Percentiles rank a stretch among this genome's conserved stretches.
These are phyloP conservation scores for Ondatra zibethicus DNA, from an alignment of 2,113 vertebrate genomes.

Conservation along the genomic window DNA sequence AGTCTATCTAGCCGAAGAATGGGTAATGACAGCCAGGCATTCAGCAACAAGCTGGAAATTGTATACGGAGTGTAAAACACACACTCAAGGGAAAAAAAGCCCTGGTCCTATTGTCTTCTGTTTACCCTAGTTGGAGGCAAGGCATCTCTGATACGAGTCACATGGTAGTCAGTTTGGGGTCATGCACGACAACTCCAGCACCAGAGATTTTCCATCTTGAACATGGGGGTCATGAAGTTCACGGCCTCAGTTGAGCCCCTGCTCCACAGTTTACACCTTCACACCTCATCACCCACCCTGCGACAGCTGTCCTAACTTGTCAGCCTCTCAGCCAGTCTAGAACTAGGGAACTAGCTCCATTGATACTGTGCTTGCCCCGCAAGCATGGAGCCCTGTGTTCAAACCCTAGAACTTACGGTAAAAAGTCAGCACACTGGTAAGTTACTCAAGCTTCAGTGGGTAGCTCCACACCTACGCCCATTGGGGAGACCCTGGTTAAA, in stretches of 20 bases:
- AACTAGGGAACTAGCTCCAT: background rate
- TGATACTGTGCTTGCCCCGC: no score
- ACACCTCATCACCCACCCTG: background rate
- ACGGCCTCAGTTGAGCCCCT: background rate
- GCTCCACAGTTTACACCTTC: background rate
- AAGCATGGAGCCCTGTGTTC: background rate
- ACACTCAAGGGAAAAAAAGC: background rate
- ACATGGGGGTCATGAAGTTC: background rate
- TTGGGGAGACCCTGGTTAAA: no score
- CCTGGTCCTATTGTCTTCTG: background rate
- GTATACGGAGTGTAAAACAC: background rate
- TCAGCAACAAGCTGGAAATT: background rate
- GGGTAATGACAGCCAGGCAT: no score
- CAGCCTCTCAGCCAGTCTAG: background rate
- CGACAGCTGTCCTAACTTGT: background rate
- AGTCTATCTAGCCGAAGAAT: background rate
- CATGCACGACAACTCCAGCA: background rate
- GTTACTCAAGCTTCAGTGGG: no score
- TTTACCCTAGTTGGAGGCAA: background rate
- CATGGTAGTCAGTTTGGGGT: background rate
- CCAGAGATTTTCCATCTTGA: background rate
- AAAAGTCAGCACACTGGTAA: background rate
- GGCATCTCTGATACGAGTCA: background rate
- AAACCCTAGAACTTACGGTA: no score
- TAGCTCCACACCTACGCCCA: background rate